Base-by-base conservation (phyloP, 1,140 invertebrate species). In the Dinoponera quadriceps region DNA sequence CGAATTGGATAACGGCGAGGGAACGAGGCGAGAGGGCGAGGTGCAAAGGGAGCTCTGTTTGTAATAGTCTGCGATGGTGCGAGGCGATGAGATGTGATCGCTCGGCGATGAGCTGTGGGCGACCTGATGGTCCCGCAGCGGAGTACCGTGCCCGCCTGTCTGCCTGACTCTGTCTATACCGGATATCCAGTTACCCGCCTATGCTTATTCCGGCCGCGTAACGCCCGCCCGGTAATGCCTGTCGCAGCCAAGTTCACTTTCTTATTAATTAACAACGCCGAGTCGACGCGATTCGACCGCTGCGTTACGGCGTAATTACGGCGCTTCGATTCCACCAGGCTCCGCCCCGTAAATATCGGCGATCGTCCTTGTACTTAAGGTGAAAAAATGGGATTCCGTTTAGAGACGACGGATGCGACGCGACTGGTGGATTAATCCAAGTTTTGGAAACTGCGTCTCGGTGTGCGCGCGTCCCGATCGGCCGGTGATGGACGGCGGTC, bases 71-170 rank as follows among this genome's bases (percentile, higher is more conserved):
- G 91, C 91, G 91, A 93, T 91, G 92, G 91, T 90, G 90, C 90
- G 89, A 90, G 88, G 91, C 92, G 92, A 94, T 93, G 92, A 93
- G 92, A 93, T 93, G 92, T 93, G 92, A 94, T 94, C 93, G 93
- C 91, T 89, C 90, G 92, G 91, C 91, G 93, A 94, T 94, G 93
- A 94, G 93, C 93, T 93, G 92, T 91, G 92, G 92, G 90, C 92
- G 86, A 93, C 90, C 90, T 92, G 93, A 94, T 94, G 93, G 92
- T 93, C 93, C 93, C 93, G 91, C 87, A 90, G 93, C 92, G 93
- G n/a, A n/a, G 87, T 90, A 72, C 90, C 85, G 55, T 88, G 85
- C 88, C 84, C 83, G 83, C 87, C 84, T 90, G 86, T 74, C 63
- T 81, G 65, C 84, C 54, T 54, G 68, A 68, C 87, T 72, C 38